Percentiles rank a stretch among this genome's conserved stretches.
These are phyloP conservation scores for Dreissena rostriformis DNA, from an alignment of 1,140 invertebrate genomes.

Conservation along the genomic window DNA sequence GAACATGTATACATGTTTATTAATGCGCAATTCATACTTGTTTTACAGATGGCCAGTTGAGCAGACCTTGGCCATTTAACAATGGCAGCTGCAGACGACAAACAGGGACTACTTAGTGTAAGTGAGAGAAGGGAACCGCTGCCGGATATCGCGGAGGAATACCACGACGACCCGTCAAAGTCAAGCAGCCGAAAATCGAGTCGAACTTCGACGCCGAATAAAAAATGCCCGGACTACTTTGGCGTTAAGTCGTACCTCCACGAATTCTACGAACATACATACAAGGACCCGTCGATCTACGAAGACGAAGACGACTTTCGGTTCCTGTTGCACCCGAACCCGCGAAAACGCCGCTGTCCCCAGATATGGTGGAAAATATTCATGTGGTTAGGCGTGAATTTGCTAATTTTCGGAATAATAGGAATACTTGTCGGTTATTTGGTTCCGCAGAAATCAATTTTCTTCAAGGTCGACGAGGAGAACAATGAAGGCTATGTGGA, in stretches of 20 bases:
- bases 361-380: constrained; percentile 82
- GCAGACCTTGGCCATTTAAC: not conserved
- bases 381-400: constrained; percentile 81
- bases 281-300: constrained; percentile 70
- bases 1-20: too few relatives aligned
- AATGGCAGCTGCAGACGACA: constrained; percentile 46
- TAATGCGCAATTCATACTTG: too few relatives aligned
- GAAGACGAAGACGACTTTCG: constrained; percentile 81
- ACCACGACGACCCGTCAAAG: constrained; percentile 53
- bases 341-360: constrained; percentile 74
- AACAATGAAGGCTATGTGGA: constrained; percentile 81
- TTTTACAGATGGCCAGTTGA: too few relatives aligned
- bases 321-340: constrained; percentile 79
- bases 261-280: constrained; percentile 81
- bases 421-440: constrained; percentile 83
- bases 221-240: constrained; percentile 79
- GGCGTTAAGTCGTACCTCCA: constrained; percentile 83
- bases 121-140: not conserved
- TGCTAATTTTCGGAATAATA: constrained; percentile 82
- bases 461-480: constrained; percentile 80
- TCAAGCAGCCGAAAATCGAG: constrained; percentile 44
- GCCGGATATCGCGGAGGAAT: constrained; percentile 57
- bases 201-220: constrained; percentile 48
- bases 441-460: constrained; percentile 81
- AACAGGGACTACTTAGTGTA: constrained; percentile 21